Base-by-base conservation (phyloP, 2,888 invertebrate genomes). In the Temnothorax rugatulus region DNA sequence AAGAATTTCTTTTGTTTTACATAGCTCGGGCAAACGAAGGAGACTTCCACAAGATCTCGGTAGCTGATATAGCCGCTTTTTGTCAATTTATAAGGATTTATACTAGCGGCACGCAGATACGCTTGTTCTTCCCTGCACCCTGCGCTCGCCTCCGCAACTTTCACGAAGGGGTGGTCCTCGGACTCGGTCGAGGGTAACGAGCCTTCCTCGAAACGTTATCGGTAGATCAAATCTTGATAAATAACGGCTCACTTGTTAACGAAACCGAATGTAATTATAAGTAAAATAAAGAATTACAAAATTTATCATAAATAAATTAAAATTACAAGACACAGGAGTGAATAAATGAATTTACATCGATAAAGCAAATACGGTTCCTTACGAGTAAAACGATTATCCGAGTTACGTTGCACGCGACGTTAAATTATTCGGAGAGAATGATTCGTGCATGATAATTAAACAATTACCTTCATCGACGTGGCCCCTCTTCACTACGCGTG, bases 21-120 rank as follows among this genome's bases (percentile, higher is more conserved):
- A 29, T 29, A 90, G 89, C 88, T 90, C 87, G 87, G 90, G 86
- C 86, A 89, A 68, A 86, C 88, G 84, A 87, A 84, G 85, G 83
- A 85, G 85, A 77, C 73, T 79, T 69, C 88, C 83, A 77, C 85
- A 89, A 73, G 73, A 73, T 94, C 92, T 89, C 90, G 88, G 86
- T 90, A 86, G 84, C 88, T 84, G 94, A 94, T 94, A 94, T 90
- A 91, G 86, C 88, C 84, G 91, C 91, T 93, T 93, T 93, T 93
- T 93, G 93, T 94, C 94, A 93, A 94, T 94, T 94, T 94, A 94
- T 94, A 93, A 94, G 92, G 93, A 94, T 94, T 94, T 94, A 94
- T 94, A 93, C 91, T 89, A 86, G 89, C 91, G 91, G 90, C 84
- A 85, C 89, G 90, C 89, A 90, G 90, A 89, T 89, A 88, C 88